Base-by-base conservation (phyloP, 2,113 vertebrate genomes). In the Menidia beryllina region DNA sequence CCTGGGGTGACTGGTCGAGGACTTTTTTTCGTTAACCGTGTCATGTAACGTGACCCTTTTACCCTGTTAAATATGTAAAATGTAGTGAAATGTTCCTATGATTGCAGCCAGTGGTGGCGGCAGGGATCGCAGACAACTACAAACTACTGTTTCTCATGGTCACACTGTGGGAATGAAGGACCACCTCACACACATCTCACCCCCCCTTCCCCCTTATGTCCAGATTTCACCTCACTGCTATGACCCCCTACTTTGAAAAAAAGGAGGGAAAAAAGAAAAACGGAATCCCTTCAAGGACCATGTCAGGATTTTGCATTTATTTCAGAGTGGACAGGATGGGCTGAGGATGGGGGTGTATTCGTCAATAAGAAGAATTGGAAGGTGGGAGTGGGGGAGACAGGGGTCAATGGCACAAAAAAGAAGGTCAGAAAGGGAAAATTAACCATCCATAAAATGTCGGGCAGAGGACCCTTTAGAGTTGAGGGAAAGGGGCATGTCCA, bases 361-460 rank as follows among this genome's bases (percentile, higher is more conserved):
- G 78, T 85, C 85, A 69, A 63, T 89, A 74, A 58, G 68, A 72
- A 43, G 80, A 79, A 91, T 70, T 79, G 43, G 81, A 79, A 63
- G 72, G 72, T 72, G 57, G 67, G 59, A 64, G 65, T 49, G 74
- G 72, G 50, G 65, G 74, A 81, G 76, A 81, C 85, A 94, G 82
- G 94, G 95, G 95, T 95, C 95, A 81, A 62, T 90, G 39, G 83
- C 72, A 49, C 87, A 97, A 94, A 97, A 96, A 92, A 93, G 92
- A 75, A 92, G 96, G 96, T 96, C 96, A 95, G 85, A 59, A 92
- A 90, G 55, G 93, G 93, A 94, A 95, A 96, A 96, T 95, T 96
- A 96, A 95, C 93, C 91, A 95, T 94, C 95, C 95, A 91, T 96
- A 95, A 96, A 95, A 94, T 83, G 82, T 94, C 92, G 93, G 93